phyloP scores from a whole-genome alignment of 2,797 vertebrate genomes.

The Lithobates pipiens region DNA sequence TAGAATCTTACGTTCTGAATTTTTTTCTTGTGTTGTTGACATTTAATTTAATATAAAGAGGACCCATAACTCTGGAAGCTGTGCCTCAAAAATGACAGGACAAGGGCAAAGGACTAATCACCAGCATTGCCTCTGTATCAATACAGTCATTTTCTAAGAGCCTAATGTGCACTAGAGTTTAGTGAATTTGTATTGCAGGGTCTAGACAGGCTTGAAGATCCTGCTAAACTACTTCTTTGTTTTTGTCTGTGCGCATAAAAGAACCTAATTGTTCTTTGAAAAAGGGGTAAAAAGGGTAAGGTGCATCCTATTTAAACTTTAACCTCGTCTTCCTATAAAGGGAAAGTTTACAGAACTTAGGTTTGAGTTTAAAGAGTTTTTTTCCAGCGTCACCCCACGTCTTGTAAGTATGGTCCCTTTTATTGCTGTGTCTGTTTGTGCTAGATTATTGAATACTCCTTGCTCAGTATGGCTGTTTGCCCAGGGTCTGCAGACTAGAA shows the following conservation, averaged over 20 bases:
- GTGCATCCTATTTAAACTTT: background rate
- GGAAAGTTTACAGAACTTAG: background rate
- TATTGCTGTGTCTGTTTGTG: slow-evolving; percentile 41
- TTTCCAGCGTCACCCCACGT: slow-evolving; percentile 2
- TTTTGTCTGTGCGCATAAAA: slow-evolving; percentile 10
- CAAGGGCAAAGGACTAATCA: no score
- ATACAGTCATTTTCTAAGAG: no score
- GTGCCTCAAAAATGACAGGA: no score
- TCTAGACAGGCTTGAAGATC: slow-evolving; percentile 27
- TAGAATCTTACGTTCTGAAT: no score
- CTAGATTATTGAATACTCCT: slow-evolving; percentile 31
- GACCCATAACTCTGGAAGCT: no score
- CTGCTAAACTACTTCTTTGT: slow-evolving; percentile 11
- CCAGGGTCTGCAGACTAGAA: slow-evolving; percentile 10
- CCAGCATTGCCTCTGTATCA: no score
- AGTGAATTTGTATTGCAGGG: background rate
- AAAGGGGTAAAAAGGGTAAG: background rate
- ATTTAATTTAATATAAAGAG: no score
- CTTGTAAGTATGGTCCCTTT: slow-evolving; percentile 16
- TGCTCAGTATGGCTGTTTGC: slow-evolving; percentile 31
- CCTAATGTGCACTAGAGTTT: no score
- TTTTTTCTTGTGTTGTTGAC: no score
- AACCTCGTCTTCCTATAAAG: background rate
- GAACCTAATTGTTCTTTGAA: slow-evolving; percentile 3
- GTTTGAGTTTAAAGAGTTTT: background rate